Evolutionary conservation across 2,113 vertebrate genomes (phyloP).

Genomic region (Poeciliopsis turrubarensis): DNA sequence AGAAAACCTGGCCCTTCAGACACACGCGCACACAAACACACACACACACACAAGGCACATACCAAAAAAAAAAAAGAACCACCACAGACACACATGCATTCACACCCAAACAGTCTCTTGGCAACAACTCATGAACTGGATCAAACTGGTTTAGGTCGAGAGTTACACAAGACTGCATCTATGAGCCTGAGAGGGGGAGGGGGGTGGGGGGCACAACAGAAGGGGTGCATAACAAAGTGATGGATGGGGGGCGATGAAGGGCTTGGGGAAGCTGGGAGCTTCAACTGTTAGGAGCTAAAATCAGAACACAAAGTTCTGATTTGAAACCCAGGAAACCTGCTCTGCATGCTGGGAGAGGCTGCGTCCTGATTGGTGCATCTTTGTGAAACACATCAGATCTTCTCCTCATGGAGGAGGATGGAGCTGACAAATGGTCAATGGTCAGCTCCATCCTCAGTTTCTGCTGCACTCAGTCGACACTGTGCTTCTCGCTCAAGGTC

Average conservation of each 20-base stretch:
- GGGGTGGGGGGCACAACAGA: neutral
- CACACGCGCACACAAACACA: neutral
- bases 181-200: neutral
- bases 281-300: neutral
- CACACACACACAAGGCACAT: neutral
- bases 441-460: no score
- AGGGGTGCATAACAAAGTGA: slow-evolving; percentile 6
- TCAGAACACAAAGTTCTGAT: neutral
- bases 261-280: neutral
- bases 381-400: no score
- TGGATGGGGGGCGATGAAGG: neutral
- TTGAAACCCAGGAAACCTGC: no score
- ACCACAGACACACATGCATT: slow-evolving; percentile 1
- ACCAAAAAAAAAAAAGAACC: neutral
- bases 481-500: no score
- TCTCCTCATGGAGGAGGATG: no score
- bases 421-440: no score
- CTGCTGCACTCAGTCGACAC: no score
- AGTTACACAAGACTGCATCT: slow-evolving; percentile 71
- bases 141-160: slow-evolving; percentile 71
- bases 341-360: neutral
- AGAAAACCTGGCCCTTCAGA: slow-evolving; percentile 11
- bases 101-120: slow-evolving; percentile 45
- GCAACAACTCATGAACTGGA: slow-evolving; percentile 70
- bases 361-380: no score